Evolutionary conservation across 2,797 vertebrate species (phyloP).

Genomic region (Cossypha niveicapilla): DNA sequence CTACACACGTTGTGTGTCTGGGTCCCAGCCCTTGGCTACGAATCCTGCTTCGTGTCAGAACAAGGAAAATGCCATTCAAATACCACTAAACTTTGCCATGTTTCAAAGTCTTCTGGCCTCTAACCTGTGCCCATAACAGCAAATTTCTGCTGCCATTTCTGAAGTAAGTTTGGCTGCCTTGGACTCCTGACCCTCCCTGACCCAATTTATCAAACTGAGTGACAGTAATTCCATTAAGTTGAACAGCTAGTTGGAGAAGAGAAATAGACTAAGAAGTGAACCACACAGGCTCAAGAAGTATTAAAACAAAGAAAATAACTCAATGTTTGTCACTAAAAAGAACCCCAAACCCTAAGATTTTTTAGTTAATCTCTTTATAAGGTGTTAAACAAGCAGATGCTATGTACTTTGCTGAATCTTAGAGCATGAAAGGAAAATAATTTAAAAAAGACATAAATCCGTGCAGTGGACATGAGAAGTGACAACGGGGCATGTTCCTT

Average conservation of each 20-base stretch:
- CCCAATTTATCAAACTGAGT: background rate
- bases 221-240: constrained; percentile 13
- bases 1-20: fast-evolving
- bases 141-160: constrained; percentile 24
- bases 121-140: background rate
- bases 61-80: constrained; percentile 20
- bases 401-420: background rate
- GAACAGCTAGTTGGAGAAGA: background rate
- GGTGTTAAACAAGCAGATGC: background rate
- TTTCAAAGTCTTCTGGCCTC: background rate
- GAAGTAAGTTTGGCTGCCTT: background rate
- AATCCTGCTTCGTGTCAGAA: background rate
- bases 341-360: fast-evolving
- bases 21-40: background rate
- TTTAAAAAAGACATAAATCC: background rate
- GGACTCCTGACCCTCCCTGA: background rate
- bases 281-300: background rate
- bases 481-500: background rate
- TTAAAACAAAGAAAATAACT: background rate
- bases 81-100: background rate
- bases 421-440: background rate
- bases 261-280: background rate
- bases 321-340: background rate
- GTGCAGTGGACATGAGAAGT: background rate
- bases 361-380: background rate